Conservation (phyloP, 2,888 invertebrate genomes). For the Neoaliturus tenellus region DNA sequence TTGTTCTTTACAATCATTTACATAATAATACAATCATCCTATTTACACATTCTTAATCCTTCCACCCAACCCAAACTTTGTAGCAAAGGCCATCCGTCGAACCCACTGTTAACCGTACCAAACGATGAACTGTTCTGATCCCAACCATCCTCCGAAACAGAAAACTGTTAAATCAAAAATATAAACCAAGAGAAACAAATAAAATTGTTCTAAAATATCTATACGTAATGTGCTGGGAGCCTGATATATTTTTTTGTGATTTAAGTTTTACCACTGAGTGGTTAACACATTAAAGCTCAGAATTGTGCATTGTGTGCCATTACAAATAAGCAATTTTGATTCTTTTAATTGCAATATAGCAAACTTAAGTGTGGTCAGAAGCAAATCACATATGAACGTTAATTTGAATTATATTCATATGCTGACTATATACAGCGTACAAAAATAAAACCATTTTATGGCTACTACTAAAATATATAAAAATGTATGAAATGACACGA, state of each 20-base stretch:
- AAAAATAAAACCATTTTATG: slow-evolving; percentile 13
- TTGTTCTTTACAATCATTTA: slow-evolving; percentile 22
- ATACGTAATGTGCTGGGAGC: not conserved
- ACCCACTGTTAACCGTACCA: not conserved
- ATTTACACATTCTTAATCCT: slow-evolving; percentile 6
- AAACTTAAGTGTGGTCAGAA: not conserved
- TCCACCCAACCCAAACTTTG: slow-evolving; percentile 36
- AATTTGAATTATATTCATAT: not conserved
- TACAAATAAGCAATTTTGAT: not conserved
- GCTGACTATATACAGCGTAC: not conserved
- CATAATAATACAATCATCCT: slow-evolving; percentile 30
- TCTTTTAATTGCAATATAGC: not conserved
- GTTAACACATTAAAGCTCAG: not conserved
- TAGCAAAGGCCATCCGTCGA: not conserved
- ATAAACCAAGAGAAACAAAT: too few species aligned
- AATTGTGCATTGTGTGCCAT: not conserved
- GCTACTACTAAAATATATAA: not conserved
- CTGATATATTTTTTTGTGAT: not conserved
- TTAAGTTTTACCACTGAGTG: not conserved
- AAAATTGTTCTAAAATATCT: not conserved
- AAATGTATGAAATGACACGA: not conserved
- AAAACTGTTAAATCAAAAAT: not conserved
- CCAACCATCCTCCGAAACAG: not conserved
- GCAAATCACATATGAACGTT: not conserved
- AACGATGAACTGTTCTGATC: not conserved